Evolutionary conservation across 2,888 invertebrate genomes (phyloP), one percentile per base, ranked within the genome.

Genomic region (Entomobrya proxima): DNA sequence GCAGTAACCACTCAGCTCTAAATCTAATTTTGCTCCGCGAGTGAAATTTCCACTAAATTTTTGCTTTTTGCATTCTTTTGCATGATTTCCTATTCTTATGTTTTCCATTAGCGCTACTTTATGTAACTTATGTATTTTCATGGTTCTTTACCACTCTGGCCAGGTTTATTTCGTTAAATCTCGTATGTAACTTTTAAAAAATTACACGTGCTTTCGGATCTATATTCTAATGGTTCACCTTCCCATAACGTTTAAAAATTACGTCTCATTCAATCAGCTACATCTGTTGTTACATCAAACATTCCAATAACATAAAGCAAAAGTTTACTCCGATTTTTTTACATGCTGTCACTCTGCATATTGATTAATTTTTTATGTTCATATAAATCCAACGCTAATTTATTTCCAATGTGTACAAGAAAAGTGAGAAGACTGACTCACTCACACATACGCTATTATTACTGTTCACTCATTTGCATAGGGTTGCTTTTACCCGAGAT

Each of bases 401-500:
- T 61, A 82, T 82, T 82, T 75, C 35, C 61, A 74, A 64, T 82
- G 50, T 30, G 32, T 35, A 74, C 69, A 69, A 44, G 44, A 74
- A 50, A 44, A 69, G 21, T 47, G 50, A 32, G 30, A n/a, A 67
- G 61, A 37, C 67, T 32, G 15, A 67, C 37, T 67, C 67, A 15
- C n/a, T n/a, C 21, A 37, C 44, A 15, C n/a, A 40, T 40, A 32
- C 58, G 27, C 27, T 18, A 2, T 1, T 18, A 2, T 6, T 80
- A 80, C 72, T 50, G 13, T n/a, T n/a, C n/a, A 15, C 74, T 82
- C 74, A 82, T 82, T 82, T 75, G 40, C 81, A 82, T 82, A 82
- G 15, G 37, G 40, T 61, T 32, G 58, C 15, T 58, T 61, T 32
- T 44, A n/a, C n/a, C 69, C n/a, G 55, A 75, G 30, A n/a, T 35